A percentile compares a stretch with the other conserved stretches of the same genome.
phyloP scores from a whole-genome alignment of 2,888 invertebrate genomes.

The Chloromyia formosa region DNA sequence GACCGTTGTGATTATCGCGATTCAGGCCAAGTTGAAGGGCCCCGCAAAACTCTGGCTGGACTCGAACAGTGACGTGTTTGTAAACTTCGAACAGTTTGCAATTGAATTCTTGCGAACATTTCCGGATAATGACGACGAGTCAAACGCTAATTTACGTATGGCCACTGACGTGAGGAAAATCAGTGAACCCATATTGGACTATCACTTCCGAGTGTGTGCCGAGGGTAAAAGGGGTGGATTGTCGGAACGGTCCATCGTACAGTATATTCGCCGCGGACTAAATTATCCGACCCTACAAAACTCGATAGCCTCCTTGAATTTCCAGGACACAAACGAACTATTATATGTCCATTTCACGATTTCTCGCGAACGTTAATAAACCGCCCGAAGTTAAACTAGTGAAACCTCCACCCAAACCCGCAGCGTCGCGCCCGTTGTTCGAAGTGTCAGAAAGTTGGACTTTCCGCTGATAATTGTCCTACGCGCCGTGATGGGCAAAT shows the following conservation, averaged over 20 bases:
- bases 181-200: neutral
- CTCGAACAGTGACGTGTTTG: slow-evolving; percentile 3
- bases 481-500: neutral
- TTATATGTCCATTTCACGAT: slow-evolving; percentile 19
- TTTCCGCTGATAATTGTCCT: no score
- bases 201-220: no score
- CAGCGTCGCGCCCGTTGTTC: no score
- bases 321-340: slow-evolving; percentile 12
- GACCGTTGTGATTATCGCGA: slow-evolving; percentile 18
- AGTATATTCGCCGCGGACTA: neutral
- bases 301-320: slow-evolving; percentile 3
- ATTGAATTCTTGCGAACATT: slow-evolving; percentile 18
- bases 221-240: neutral
- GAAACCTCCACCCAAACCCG: neutral
- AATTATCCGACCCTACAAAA: neutral
- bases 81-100: slow-evolving; percentile 21
- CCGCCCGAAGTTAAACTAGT: slow-evolving; percentile 11
- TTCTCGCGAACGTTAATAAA: slow-evolving; percentile 5
- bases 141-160: slow-evolving; percentile 15
- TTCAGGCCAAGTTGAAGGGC: slow-evolving; percentile 1
- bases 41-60: slow-evolving; percentile 7
- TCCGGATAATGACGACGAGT: slow-evolving; percentile 11
- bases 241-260: slow-evolving; percentile 15
- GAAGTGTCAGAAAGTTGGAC: no score
- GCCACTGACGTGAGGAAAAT: neutral